A percentile compares a stretch with the other conserved stretches of the same genome.
Evolutionary conservation across 2,888 invertebrate genomes (phyloP).

Genomic region (Xanthorhoe spadicearia): DNA sequence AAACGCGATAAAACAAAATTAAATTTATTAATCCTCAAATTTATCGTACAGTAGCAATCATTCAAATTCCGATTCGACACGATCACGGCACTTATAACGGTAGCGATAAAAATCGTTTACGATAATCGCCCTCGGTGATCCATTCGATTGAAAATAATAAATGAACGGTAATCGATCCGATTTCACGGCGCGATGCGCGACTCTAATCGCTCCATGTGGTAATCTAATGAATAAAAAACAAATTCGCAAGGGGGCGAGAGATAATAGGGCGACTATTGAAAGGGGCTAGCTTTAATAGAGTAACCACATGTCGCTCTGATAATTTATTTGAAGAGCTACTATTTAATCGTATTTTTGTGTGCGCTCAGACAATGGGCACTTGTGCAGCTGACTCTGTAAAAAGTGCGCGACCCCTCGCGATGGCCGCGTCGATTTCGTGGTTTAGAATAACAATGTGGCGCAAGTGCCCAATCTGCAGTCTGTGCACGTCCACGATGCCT

Average conservation of each 20-base stretch:
- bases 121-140: conserved; percentile 60
- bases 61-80: conserved; percentile 69
- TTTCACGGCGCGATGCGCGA: conserved; percentile 70
- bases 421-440: conserved; percentile 28
- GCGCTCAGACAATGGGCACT: conserved; percentile 67
- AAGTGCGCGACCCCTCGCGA: conserved; percentile 44
- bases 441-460: conserved; percentile 38
- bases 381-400: conserved; percentile 78
- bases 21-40: conserved; percentile 52
- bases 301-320: conserved; percentile 45
- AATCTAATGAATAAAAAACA: conserved; percentile 73
- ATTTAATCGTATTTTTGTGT: conserved; percentile 67
- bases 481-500: conserved; percentile 39
- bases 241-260: conserved; percentile 56
- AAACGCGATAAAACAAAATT: conserved; percentile 45
- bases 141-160: conserved; percentile 55
- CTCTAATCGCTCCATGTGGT: conserved; percentile 58
- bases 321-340: conserved; percentile 53
- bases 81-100: conserved; percentile 60
- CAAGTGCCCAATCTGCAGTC: conserved; percentile 45
- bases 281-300: conserved; percentile 42
- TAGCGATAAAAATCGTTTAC: conserved; percentile 60
- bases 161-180: conserved; percentile 72
- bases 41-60: conserved; percentile 64
- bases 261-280: conserved; percentile 53